These are phyloP conservation scores for Anastrepha obliqua DNA, from an alignment of 1,140 invertebrate genomes.

Conservation along the genomic window DNA sequence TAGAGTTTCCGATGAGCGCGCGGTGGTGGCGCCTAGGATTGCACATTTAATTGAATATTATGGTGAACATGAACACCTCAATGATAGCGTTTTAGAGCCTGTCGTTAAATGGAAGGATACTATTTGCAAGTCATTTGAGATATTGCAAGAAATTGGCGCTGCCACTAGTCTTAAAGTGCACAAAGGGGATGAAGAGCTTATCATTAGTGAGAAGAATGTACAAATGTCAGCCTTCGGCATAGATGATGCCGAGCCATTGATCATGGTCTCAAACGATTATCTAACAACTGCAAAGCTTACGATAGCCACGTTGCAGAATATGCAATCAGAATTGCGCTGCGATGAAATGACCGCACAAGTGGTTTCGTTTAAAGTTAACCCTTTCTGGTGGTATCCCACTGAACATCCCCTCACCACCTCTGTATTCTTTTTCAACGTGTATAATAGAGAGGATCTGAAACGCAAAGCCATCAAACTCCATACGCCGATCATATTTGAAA, in stretches of 20 bases:
- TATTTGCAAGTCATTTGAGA: background rate
- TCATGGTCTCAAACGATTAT: background rate
- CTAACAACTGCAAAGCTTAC: background rate
- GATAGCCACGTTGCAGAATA: background rate
- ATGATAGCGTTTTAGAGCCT: background rate
- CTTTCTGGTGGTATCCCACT: constrained; percentile 20
- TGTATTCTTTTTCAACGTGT: constrained; percentile 13
- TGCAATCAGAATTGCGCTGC: background rate
- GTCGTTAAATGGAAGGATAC: background rate
- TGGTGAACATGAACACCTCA: background rate
- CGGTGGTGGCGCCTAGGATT: background rate
- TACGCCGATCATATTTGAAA: background rate
- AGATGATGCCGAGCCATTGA: background rate
- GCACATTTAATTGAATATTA: constrained; percentile 4
- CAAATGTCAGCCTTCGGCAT: constrained; percentile 8
- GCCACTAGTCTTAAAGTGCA: background rate
- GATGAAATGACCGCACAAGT: background rate
- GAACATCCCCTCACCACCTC: constrained; percentile 14
- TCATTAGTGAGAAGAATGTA: background rate
- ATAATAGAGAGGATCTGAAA: background rate
- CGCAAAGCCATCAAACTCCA: background rate
- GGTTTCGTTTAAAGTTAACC: background rate
- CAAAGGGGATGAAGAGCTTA: background rate
- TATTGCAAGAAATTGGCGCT: background rate
- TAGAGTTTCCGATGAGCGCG: background rate